Evolutionary conservation across 2,797 vertebrate species (phyloP).

Genomic region (Phylloscopus collybita): DNA sequence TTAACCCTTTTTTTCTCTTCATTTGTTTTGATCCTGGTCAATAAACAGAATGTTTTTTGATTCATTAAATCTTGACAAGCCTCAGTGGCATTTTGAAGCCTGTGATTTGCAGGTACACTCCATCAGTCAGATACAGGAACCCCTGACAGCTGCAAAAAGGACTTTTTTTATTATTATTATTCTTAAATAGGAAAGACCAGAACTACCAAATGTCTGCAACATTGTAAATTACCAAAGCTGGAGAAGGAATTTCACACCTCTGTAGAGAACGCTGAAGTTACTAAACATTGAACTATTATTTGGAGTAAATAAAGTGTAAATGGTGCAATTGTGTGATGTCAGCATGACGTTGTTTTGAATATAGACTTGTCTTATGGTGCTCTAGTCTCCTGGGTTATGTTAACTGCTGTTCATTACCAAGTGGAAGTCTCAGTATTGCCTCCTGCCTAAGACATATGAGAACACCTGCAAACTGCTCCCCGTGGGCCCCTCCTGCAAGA

Average conservation of each 20-base stretch:
- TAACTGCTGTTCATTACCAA: conserved; percentile 80
- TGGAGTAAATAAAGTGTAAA: conserved; percentile 78
- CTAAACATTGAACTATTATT: conserved; percentile 73
- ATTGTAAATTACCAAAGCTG: conserved; percentile 68
- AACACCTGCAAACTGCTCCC: conserved; percentile 37
- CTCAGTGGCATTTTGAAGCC: conserved; percentile 43
- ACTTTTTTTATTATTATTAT: neutral
- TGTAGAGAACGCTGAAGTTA: conserved; percentile 75
- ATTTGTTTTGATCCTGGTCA: conserved; percentile 62
- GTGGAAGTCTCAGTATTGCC: conserved; percentile 73
- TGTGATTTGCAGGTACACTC: conserved; percentile 60
- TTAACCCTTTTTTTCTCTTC: neutral
- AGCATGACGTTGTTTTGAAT: conserved; percentile 82
- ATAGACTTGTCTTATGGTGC: conserved; percentile 82
- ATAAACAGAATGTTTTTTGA: conserved; percentile 41
- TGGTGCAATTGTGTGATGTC: conserved; percentile 81
- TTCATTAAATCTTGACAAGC: conserved; percentile 33
- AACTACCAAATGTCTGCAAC: conserved; percentile 70
- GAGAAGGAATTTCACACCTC: conserved; percentile 74
- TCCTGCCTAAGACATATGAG: conserved; percentile 53
- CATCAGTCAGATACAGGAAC: conserved; percentile 60
- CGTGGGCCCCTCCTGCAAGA: neutral
- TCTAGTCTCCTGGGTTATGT: conserved; percentile 81
- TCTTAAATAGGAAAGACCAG: conserved; percentile 54
- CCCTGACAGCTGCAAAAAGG: conserved; percentile 52